Base-by-base conservation (phyloP, 2,113 vertebrate species). In the Eudyptes chrysolophus region DNA sequence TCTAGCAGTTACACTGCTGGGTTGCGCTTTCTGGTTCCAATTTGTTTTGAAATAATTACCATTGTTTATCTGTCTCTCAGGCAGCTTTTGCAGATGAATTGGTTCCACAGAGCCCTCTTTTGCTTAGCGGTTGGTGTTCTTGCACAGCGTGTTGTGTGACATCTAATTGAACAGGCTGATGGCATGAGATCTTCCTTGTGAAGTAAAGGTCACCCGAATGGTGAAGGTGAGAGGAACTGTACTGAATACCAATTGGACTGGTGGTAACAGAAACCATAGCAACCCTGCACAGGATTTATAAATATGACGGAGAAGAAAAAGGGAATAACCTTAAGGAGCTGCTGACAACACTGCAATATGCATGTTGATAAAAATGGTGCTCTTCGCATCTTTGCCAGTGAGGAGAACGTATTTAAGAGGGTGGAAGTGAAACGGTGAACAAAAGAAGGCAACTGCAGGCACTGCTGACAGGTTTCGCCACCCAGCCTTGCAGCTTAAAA, bases 141-240 rank as follows among this genome's bases (percentile, higher is more conserved):
- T 82, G 84, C 90, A 46, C 49, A 74, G 90, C 20, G 0, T 89
- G 91, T 75, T 94, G 70, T 76, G 61, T 79, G 76, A 65, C 90
- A 92, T 90, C 84, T 95, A 91, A 94, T 84, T 81, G 95, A 97
- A 80, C 18, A 7, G 95, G 93, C 90, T 85, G 93, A 89, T 87
- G 92, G 81, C 72, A 11, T 69, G 75, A 97, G 86, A 93, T 90
- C 93, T 58, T 96, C 88, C 92, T 91, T 91, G 89, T 49, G 86
- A 93, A 96, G 94, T 77, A 84, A 95, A 97, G 96, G 94, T 97
- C 95, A 96, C 55, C 52, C 34, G 32, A 58, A 58, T 64, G 89
- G 82, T 78, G 93, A 97, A 97, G 93, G 96, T 94, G 89, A 95
- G 94, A 94, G 81, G 68, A 94, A 65, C 68, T 49, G 48, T 11